Evolutionary conservation across 2,797 vertebrate species (phyloP), one percentile per base, ranked within the genome.

Genomic region (Octomys mimax): DNA sequence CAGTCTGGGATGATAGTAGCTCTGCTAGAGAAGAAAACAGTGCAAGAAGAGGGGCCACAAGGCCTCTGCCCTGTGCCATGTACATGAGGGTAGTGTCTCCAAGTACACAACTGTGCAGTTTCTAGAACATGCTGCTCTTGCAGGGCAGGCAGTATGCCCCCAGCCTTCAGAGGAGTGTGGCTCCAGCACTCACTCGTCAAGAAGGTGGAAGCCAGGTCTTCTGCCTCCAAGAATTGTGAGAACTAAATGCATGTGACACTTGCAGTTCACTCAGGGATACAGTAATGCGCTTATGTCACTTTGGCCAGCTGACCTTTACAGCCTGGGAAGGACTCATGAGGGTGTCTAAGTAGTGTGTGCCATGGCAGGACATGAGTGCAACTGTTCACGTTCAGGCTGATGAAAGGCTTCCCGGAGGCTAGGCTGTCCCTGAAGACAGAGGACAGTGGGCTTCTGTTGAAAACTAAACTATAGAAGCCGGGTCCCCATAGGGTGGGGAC

Each of bases 41-140:
- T 36, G 22, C 8, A 1, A 12, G 81, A 8, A 85, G 81, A 28
- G 46, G 46, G 31, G 46, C 54, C 57, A 2, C 4, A 52, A 54
- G 77, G 10, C 71, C 46, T 62, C 8, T 14, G 26, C 49, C 3
- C 12, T 6, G 16, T 0, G 1, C 49, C 1, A 11, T 10, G 46
- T 0, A 61, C 68, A 1, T 14, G 14, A 4, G 2, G 8, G 46
- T 21, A 0, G 12, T 16, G 46, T 0, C 59, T 46, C 4, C 1
- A 1, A 19, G 61, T 36, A 39, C 19, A 26, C 19, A 31, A 3
- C 42, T 19, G 9, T 62, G 52, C 39, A 12, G 36, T 54, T 22
- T 52, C 61, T 16, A n/a, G 19, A 1, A 16, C 1, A 2, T 4
- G 7, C 54, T 0, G 2, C 77, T 18, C n/a, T 0, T 21, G 21